Conservation (phyloP, 2,797 vertebrate genomes). For the Karalla daura region DNA sequence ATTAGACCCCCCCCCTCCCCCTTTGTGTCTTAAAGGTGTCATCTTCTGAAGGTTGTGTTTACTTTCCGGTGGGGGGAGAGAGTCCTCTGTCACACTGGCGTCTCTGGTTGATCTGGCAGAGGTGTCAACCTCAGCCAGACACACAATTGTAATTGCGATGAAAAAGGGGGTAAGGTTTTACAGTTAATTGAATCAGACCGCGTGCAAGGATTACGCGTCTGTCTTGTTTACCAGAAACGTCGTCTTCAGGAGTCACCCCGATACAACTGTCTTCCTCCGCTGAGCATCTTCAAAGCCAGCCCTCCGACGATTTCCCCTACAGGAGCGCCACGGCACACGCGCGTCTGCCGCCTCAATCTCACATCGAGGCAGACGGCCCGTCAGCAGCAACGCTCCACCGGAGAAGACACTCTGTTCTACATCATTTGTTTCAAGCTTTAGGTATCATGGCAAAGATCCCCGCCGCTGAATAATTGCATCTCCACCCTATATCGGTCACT, state of each 20-base stretch:
- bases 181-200: slow-evolving; percentile 8
- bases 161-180: not conserved
- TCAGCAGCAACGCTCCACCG: too few species aligned
- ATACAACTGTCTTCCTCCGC: too few species aligned
- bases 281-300: too few species aligned
- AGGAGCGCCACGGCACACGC: too few species aligned
- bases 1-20: not conserved
- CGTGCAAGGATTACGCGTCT: not conserved
- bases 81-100: not conserved
- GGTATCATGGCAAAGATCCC: not conserved
- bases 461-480: not conserved
- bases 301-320: too few species aligned
- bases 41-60: not conserved
- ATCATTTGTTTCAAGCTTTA: too few species aligned
- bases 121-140: not conserved
- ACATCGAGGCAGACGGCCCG: too few species aligned
- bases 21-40: not conserved
- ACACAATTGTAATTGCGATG: not conserved
- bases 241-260: too few species aligned
- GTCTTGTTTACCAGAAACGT: not conserved
- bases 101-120: not conserved
- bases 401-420: too few species aligned
- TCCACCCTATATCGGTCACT: not conserved
- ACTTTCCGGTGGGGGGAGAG: not conserved
- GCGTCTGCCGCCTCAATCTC: too few species aligned